Conservation (phyloP, 2,113 vertebrate genomes). For the Coptodon rendalli region DNA sequence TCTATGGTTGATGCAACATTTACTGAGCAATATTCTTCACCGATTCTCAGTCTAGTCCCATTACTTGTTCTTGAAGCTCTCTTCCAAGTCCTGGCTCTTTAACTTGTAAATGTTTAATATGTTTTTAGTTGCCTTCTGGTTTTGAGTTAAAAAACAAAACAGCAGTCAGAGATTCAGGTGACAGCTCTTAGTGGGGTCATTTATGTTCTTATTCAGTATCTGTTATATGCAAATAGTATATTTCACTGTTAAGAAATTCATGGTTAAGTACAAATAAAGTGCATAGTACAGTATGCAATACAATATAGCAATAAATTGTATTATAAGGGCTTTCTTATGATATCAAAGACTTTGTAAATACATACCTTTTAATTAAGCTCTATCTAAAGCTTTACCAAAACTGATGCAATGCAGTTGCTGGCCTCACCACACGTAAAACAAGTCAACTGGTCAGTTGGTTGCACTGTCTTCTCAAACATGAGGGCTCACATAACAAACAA, state of each 20-base stretch:
- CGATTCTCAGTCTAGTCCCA: not conserved
- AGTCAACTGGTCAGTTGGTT: not conserved
- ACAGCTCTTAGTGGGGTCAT: not conserved
- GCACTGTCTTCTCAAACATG: not conserved
- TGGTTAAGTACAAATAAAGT: not conserved
- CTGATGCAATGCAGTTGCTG: not conserved
- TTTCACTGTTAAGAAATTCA: not conserved
- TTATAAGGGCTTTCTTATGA: not conserved
- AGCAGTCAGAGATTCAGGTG: not conserved
- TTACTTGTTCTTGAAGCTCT: not conserved
- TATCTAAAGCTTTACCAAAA: not conserved
- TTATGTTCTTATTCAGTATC: not conserved
- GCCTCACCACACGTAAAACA: not conserved
- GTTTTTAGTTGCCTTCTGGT: not conserved
- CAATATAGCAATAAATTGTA: not conserved
- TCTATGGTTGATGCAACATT: not conserved
- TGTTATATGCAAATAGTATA: not conserved
- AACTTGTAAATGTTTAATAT: not conserved
- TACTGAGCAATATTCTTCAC: fast-evolving
- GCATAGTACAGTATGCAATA: not conserved
- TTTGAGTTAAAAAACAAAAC: not conserved
- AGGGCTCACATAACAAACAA: not conserved
- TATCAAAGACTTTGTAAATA: not conserved
- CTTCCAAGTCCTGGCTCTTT: not conserved
- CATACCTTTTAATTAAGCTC: fast-evolving